Conservation (phyloP, 2,113 vertebrate genomes). For the Abramis brama region DNA sequence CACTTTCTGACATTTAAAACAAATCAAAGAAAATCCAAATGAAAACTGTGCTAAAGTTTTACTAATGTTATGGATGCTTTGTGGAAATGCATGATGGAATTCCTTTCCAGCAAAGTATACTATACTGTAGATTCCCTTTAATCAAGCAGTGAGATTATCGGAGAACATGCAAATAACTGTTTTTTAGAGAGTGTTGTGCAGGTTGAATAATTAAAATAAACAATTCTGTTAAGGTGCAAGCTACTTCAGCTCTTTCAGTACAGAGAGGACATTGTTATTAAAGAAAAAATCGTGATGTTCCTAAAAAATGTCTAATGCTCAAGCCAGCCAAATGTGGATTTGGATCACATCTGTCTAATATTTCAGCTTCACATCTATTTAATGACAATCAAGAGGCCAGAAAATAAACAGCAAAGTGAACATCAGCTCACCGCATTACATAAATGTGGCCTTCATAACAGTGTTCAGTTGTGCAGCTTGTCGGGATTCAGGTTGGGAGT, state of each 20-base stretch:
- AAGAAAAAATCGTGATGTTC: too few species aligned
- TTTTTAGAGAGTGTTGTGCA: neutral
- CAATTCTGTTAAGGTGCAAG: neutral
- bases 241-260: neutral
- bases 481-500: neutral
- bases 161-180: neutral
- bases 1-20: neutral
- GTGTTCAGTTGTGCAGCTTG: neutral
- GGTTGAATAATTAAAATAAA: neutral
- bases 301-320: neutral
- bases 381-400: too few species aligned
- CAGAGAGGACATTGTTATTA: neutral
- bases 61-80: neutral
- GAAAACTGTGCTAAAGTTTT: neutral
- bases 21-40: neutral
- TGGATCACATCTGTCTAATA: neutral
- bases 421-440: neutral
- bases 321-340: neutral
- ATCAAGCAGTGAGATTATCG: neutral
- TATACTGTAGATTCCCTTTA: neutral
- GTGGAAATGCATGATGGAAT: neutral
- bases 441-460: slow-evolving; percentile 3
- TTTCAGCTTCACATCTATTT: slow-evolving; percentile 1
- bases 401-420: neutral
- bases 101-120: neutral